Percentiles rank a stretch among this genome's conserved stretches.
phyloP scores from a whole-genome alignment of 2,797 vertebrate genomes.

The Oreortyx pictus region DNA sequence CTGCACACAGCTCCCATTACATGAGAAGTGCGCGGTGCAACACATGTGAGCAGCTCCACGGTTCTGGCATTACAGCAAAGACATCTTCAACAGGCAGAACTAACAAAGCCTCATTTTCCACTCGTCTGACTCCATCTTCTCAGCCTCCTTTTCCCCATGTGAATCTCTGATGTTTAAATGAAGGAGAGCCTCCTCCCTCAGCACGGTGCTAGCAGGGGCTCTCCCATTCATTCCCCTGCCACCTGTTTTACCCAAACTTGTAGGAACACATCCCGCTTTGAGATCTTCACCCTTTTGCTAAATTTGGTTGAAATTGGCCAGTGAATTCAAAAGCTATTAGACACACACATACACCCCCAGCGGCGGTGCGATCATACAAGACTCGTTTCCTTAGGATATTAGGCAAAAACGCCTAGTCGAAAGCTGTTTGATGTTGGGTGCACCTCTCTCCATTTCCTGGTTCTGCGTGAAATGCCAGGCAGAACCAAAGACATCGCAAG shows the following conservation, averaged over 20 bases:
- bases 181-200: not conserved
- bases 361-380: constrained; percentile 44
- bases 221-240: constrained; percentile 6
- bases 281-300: constrained; percentile 28
- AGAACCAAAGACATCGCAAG: constrained; percentile 65
- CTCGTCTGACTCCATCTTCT: not conserved
- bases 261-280: constrained; percentile 12
- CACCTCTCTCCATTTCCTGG: constrained; percentile 56
- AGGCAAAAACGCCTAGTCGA: constrained; percentile 54
- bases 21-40: accelerated
- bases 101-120: not conserved
- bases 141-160: not conserved
- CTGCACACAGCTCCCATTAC: not conserved
- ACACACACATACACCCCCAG: constrained; percentile 46
- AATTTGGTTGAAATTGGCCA: constrained; percentile 29
- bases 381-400: constrained; percentile 69
- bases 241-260: constrained; percentile 23
- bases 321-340: constrained; percentile 35
- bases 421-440: constrained; percentile 64
- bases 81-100: not conserved
- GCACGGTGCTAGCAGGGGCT: not conserved
- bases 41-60: not conserved
- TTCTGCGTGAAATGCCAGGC: constrained; percentile 17
- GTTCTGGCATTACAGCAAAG: not conserved
- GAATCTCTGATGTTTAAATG: not conserved